Percentiles rank a stretch among this genome's conserved stretches.
Conservation (phyloP, 2,113 vertebrate species). For the Meriones unguiculatus region DNA sequence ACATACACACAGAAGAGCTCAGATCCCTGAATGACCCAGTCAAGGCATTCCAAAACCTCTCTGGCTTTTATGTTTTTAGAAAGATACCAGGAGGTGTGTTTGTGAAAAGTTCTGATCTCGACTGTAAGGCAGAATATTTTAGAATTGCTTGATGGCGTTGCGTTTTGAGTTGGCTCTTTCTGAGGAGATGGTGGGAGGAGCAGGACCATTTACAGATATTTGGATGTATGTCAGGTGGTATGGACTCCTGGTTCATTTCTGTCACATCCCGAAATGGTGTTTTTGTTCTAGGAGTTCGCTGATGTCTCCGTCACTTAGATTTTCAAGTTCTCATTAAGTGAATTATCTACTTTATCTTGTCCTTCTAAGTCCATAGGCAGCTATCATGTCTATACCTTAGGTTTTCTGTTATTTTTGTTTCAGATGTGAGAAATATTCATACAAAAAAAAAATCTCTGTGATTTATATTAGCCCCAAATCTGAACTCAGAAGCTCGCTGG, state of each 20-base stretch:
- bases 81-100: not conserved
- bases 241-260: not conserved
- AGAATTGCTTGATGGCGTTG: not conserved
- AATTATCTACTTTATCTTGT: not conserved
- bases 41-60: not conserved
- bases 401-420: not conserved
- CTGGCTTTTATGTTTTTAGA: not conserved
- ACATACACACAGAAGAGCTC: not conserved
- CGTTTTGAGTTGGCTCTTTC: not conserved
- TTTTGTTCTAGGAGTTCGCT: not conserved
- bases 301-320: not conserved
- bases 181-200: not conserved
- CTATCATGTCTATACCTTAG: accelerated
- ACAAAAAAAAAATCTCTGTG: not conserved
- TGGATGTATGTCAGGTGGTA: not conserved
- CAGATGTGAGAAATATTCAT: not conserved
- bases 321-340: not conserved
- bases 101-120: not conserved
- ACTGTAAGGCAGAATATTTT: not conserved
- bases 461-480: not conserved
- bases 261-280: not conserved
- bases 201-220: not conserved
- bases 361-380: not conserved
- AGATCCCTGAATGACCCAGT: not conserved
- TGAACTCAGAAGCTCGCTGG: not conserved